Conservation (phyloP, 2,888 invertebrate genomes). For the Pasiphila rectangulata region DNA sequence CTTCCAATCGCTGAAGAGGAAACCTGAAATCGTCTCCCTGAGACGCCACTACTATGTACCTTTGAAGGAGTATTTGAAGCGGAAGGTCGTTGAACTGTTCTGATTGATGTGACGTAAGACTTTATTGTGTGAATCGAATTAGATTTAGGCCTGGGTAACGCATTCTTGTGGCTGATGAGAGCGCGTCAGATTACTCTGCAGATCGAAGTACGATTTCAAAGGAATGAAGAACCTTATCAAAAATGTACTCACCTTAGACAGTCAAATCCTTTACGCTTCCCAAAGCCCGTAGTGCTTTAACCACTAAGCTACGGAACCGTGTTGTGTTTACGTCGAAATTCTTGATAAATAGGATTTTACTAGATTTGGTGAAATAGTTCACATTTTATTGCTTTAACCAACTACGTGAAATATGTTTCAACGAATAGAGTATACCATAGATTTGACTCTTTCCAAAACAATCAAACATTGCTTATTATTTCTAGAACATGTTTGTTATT, state of each 20-base stretch:
- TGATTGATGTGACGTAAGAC: slow-evolving; percentile 58
- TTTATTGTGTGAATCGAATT: slow-evolving; percentile 19
- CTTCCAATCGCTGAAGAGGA: slow-evolving; percentile 84
- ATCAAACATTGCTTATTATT: too few species aligned
- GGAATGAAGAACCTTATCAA: too few species aligned
- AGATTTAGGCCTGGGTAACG: slow-evolving; percentile 14
- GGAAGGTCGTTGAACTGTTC: slow-evolving; percentile 82
- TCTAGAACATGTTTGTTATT: too few species aligned
- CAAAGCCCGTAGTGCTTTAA: too few species aligned
- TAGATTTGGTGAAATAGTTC: too few species aligned
- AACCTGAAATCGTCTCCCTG: slow-evolving; percentile 88
- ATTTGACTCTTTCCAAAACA: neutral
- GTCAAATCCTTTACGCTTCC: too few species aligned
- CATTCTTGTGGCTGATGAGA: neutral
- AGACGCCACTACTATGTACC: slow-evolving; percentile 91
- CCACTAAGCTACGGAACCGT: too few species aligned
- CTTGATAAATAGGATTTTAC: too few species aligned
- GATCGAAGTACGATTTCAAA: too few species aligned
- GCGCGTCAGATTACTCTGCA: neutral
- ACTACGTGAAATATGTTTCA: neutral
- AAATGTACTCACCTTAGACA: too few species aligned
- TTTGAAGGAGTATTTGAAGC: slow-evolving; percentile 87
- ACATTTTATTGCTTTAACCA: neutral
- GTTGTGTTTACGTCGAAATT: too few species aligned
- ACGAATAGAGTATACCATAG: neutral